phyloP scores from a whole-genome alignment of 2,113 vertebrate species.

The Apistogramma diplotaenia region DNA sequence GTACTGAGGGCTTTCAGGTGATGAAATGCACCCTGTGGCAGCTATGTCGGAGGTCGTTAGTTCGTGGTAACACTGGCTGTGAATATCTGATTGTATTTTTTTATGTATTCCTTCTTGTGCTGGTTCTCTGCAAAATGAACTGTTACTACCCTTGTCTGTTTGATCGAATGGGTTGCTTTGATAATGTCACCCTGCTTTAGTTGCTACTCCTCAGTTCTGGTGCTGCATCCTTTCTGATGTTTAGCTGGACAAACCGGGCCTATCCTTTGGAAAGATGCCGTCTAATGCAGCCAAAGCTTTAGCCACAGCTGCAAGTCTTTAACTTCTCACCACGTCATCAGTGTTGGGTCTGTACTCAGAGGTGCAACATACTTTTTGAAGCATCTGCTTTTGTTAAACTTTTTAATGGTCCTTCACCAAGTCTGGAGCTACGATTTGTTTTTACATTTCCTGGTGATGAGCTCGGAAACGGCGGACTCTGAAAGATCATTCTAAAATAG shows the following conservation, averaged over 20 bases:
- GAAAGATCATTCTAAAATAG: background rate
- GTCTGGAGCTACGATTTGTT: rapidly evolving
- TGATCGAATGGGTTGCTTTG: conserved; percentile 5
- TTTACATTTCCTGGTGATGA: background rate
- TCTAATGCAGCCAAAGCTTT: background rate
- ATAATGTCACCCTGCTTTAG: background rate
- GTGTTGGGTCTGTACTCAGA: rapidly evolving
- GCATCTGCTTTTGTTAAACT: background rate
- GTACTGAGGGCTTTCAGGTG: conserved; percentile 30
- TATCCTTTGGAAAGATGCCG: background rate
- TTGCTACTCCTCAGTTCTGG: background rate
- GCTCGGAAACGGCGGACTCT: background rate
- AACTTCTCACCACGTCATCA: background rate
- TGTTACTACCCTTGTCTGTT: background rate
- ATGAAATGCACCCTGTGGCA: conserved; percentile 7
- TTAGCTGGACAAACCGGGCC: background rate
- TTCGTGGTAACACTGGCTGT: conserved; percentile 32
- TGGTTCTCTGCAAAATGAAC: background rate
- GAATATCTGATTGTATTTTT: conserved; percentile 59
- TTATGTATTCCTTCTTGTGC: background rate
- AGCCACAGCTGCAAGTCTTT: background rate
- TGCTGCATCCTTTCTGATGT: background rate
- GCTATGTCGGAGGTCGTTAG: conserved; percentile 47
- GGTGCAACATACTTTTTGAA: background rate
- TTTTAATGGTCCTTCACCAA: background rate